A percentile compares a stretch with the other conserved stretches of the same genome.
Evolutionary conservation across 2,113 vertebrate species (phyloP).

Genomic region (Odontophorus gujanensis): DNA sequence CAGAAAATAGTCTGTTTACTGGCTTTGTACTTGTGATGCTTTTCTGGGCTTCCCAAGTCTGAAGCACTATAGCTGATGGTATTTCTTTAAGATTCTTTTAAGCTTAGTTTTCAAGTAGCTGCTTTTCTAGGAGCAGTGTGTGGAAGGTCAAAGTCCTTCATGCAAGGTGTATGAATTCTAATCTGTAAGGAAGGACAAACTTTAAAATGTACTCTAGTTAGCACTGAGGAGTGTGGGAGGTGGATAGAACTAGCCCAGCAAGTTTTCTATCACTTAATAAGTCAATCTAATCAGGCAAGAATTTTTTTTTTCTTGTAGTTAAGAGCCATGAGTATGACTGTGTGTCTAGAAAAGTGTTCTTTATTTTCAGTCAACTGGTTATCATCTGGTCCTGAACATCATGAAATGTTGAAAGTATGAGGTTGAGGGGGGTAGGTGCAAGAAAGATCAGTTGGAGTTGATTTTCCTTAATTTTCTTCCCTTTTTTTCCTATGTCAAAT

Average conservation of each 20-base stretch:
- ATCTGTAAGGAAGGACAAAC: neutral
- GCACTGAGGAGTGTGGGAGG: neutral
- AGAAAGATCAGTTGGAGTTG: neutral
- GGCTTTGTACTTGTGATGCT: neutral
- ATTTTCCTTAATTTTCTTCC: neutral
- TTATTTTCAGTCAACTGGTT: slow-evolving; percentile 47
- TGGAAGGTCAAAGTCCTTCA: neutral
- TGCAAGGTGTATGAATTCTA: neutral
- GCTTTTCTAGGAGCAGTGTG: neutral
- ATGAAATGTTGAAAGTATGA: neutral
- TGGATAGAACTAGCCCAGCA: neutral
- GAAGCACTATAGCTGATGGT: neutral
- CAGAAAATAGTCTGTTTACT: neutral
- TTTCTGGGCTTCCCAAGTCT: neutral
- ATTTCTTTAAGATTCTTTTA: neutral
- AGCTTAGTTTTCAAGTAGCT: slow-evolving; percentile 1
- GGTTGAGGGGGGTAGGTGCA: neutral
- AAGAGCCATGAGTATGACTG: slow-evolving; percentile 23
- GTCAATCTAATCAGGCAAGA: slow-evolving; percentile 49
- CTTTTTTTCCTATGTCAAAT: neutral
- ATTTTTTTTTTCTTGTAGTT: neutral
- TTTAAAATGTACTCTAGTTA: neutral
- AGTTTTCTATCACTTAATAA: neutral
- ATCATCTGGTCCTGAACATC: neutral
- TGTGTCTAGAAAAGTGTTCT: neutral